Conservation (phyloP, 1,140 invertebrate species). For the Sitobion miscanthi region DNA sequence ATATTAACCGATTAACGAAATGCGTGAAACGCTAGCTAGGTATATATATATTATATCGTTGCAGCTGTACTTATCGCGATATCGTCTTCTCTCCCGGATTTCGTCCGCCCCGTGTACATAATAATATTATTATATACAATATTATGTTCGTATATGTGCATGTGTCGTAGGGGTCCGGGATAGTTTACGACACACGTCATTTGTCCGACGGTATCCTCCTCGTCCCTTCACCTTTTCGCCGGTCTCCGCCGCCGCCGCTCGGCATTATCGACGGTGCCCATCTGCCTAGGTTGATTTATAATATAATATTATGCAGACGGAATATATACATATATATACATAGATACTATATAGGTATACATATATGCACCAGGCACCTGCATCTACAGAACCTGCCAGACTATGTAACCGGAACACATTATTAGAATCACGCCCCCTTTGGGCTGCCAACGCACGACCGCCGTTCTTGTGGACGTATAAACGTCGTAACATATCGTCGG, state of each 20-base stretch:
- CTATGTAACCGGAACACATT: slow-evolving; percentile 53
- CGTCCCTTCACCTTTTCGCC: slow-evolving; percentile 32
- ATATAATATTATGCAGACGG: slow-evolving; percentile 1
- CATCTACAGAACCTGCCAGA: slow-evolving; percentile 28
- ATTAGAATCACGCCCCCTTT: slow-evolving; percentile 52
- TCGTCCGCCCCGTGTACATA: background rate
- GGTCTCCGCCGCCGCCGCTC: background rate
- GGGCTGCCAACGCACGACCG: slow-evolving; percentile 30
- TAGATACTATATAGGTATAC: background rate
- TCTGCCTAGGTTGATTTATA: slow-evolving; percentile 48
- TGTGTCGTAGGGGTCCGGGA: background rate
- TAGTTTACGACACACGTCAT: slow-evolving; percentile 21
- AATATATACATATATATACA: background rate
- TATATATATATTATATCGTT: background rate
- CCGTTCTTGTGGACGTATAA: background rate
- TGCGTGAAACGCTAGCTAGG: background rate
- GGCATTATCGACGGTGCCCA: slow-evolving; percentile 14
- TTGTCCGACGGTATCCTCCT: background rate
- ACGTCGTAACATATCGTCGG: background rate
- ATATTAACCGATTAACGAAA: background rate
- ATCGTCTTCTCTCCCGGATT: background rate
- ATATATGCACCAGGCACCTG: background rate
- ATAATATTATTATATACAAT: no score
- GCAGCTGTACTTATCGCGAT: background rate
- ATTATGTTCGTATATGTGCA: background rate